Evolutionary conservation across 2,113 vertebrate species (phyloP).

Genomic region (Scophthalmus maximus): DNA sequence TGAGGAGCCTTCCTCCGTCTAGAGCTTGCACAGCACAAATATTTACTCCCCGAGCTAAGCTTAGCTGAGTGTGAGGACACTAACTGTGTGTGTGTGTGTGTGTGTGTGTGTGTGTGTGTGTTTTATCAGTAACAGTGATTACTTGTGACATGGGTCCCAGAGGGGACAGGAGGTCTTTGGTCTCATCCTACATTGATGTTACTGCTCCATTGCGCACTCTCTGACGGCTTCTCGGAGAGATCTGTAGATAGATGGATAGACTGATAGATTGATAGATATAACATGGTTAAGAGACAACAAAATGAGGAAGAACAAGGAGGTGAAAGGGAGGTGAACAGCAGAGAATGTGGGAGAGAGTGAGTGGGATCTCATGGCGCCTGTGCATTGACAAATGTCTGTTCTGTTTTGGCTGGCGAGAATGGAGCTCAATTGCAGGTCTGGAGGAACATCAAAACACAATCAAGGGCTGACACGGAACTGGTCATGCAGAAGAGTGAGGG

Average conservation of each 20-base stretch:
- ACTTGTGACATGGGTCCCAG: conserved; percentile 85
- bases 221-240: conserved; percentile 69
- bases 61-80: conserved; percentile 65
- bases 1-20: conserved; percentile 85
- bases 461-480: conserved; percentile 88
- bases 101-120: conserved; percentile 59
- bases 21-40: conserved; percentile 91
- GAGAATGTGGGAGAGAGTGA: conserved; percentile 17
- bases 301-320: conserved; percentile 11
- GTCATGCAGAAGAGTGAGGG: conserved; percentile 83
- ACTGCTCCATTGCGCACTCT: conserved; percentile 69
- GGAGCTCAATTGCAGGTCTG: conserved; percentile 88
- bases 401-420: conserved; percentile 92
- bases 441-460: conserved; percentile 97
- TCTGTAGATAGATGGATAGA: conserved; percentile 40
- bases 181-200: conserved; percentile 76
- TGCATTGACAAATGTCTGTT: conserved; percentile 90
- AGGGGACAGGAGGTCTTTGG: conserved; percentile 78
- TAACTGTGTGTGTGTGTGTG: conserved; percentile 32
- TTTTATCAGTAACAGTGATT: conserved; percentile 89
- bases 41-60: conserved; percentile 88
- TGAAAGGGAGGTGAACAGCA: conserved; percentile 25
- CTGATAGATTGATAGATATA: conserved; percentile 43
- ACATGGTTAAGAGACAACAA: neutral
- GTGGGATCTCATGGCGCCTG: conserved; percentile 60